Evolutionary conservation across 2,797 vertebrate genomes (phyloP).

Genomic region (Clarias platycephalus): DNA sequence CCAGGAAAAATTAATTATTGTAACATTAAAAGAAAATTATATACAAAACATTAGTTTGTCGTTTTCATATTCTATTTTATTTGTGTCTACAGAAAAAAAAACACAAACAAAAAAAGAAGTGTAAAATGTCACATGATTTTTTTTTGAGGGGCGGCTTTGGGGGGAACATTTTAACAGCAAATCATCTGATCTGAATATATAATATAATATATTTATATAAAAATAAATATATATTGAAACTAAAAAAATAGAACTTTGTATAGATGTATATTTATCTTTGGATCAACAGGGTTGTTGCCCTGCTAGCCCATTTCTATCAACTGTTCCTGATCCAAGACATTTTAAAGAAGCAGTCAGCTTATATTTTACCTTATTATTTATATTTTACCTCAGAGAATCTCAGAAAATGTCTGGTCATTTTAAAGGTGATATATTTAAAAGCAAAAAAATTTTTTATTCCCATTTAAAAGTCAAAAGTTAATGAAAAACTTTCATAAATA

Average conservation of each 20-base stretch:
- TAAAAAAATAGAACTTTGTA: not conserved
- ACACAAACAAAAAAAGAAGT: not conserved
- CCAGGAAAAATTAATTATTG: not conserved
- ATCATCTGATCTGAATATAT: not conserved
- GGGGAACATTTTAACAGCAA: not conserved
- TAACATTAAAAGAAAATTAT: not conserved
- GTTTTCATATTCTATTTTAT: not conserved
- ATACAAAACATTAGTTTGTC: not conserved
- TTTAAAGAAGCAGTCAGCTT: no score
- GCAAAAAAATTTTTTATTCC: no score
- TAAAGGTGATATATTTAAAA: not conserved
- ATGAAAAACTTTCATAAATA: no score
- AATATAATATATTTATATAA: no score
- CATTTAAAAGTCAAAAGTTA: no score
- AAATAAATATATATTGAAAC: not conserved
- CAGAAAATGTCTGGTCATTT: not conserved
- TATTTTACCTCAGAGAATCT: not conserved
- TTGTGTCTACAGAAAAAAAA: not conserved
- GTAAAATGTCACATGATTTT: not conserved
- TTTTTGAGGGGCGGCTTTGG: no score
- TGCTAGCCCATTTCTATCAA: not conserved
- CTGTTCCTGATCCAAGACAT: no score
- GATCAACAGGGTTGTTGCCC: not conserved
- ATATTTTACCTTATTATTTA: not conserved
- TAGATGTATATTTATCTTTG: not conserved